Evolutionary conservation across 2,888 invertebrate genomes (phyloP).

Genomic region (Scaptomyza flava): DNA sequence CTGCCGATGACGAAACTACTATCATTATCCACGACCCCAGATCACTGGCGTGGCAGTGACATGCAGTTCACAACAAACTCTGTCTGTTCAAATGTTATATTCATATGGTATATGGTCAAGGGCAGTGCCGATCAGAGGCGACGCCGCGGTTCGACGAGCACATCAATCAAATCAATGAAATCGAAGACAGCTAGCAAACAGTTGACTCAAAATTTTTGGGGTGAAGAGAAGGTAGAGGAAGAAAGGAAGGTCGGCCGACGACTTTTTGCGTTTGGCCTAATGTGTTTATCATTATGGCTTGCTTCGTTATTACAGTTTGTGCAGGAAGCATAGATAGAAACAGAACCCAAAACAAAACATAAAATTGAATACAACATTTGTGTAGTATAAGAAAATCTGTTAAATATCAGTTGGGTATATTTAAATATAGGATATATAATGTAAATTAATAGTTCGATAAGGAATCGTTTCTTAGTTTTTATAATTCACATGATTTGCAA

Average conservation of each 20-base stretch:
- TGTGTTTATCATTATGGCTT: slow-evolving; percentile 60
- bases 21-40: slow-evolving; percentile 69
- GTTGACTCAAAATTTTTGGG: slow-evolving; percentile 22
- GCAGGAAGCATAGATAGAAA: slow-evolving; percentile 30
- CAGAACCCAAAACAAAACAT: slow-evolving; percentile 24
- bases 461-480: no score
- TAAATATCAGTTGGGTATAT: not conserved
- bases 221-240: not conserved
- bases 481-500: no score
- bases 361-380: slow-evolving; percentile 28
- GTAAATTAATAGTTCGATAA: no score
- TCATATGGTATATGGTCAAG: slow-evolving; percentile 67
- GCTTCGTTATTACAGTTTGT: slow-evolving; percentile 39
- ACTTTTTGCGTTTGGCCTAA: slow-evolving; percentile 62
- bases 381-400: not conserved
- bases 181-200: slow-evolving; percentile 64
- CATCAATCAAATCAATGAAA: slow-evolving; percentile 78
- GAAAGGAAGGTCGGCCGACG: slow-evolving; percentile 53
- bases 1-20: slow-evolving; percentile 36
- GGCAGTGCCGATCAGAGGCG: slow-evolving; percentile 57
- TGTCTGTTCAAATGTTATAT: slow-evolving; percentile 35
- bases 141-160: slow-evolving; percentile 70
- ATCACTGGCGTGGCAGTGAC: slow-evolving; percentile 65
- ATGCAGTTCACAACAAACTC: slow-evolving; percentile 46
- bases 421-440: no score